Evolutionary conservation across 2,888 invertebrate genomes (phyloP), one percentile per base, ranked within the genome.

Genomic region (Oligia strigilis): DNA sequence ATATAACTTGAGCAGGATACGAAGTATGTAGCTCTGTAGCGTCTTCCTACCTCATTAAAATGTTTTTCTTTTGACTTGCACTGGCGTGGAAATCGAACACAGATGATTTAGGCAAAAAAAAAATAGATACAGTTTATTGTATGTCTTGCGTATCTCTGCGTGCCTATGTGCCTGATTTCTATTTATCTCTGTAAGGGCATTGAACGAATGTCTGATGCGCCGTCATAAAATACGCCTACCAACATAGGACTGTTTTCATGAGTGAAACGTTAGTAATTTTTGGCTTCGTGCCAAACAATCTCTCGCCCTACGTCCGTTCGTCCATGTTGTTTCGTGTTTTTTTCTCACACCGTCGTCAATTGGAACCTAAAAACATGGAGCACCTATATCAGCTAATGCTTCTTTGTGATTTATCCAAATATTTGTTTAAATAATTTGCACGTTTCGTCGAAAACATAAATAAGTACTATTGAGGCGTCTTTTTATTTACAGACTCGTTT

Each of bases 341-440:
- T 94, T 94, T 94, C 92, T 92, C 91, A 92, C 92, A 93, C 92
- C 93, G 92, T 94, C 93, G 92, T 94, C 94, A 93, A 94, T 94
- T 92, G 91, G 91, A 90, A 85, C 84, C 88, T 84, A 85, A 90
- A 91, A 92, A 90, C 89, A 89, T 88, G 81, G 78, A 88, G 83
- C 87, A 82, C 14, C 43, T 58, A 78, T 79, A 88, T 79, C 77
- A 72, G 60, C 69, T 46, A 80, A 71, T 70, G 46, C 64, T 78
- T 72, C 29, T 62, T 46, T 29, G 65, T 75, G 69, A 78, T 73
- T 64, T 46, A 69, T 70, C 8, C 9, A 60, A 71, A 67, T 67
- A 72, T 62, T 71, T 46, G n/a, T 19, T 14, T 66, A 49, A 70
- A 75, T 58, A 52, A 49, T 75, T 75, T 36, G n/a, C 23, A 19